A percentile compares a stretch with the other conserved stretches of the same genome.
Conservation (phyloP, 2,888 invertebrate species). For the Noctua janthina region DNA sequence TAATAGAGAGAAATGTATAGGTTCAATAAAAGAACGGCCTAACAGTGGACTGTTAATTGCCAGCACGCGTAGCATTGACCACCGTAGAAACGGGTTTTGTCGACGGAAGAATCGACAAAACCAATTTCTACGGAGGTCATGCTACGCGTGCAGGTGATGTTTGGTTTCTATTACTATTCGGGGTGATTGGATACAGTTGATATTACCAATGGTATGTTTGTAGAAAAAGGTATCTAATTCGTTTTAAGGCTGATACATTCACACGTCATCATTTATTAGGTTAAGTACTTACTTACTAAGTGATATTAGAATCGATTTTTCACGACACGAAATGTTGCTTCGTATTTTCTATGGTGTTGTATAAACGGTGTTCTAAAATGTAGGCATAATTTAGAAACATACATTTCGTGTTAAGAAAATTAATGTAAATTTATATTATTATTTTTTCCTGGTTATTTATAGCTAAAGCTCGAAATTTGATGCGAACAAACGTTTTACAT, state of each 20-base stretch:
- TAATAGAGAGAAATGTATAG: background rate
- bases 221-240: background rate
- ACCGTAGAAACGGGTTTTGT: too few relatives aligned
- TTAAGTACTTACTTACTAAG: conserved; percentile 6
- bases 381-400: background rate
- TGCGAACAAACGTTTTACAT: background rate
- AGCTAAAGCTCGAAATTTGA: background rate
- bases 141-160: background rate
- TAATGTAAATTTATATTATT: background rate
- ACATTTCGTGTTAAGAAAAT: background rate
- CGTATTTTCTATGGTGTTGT: background rate
- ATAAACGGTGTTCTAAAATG: background rate
- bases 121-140: too few relatives aligned
- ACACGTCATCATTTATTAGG: conserved; percentile 5
- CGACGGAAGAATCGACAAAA: too few relatives aligned
- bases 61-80: too few relatives aligned
- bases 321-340: conserved; percentile 19
- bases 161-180: background rate
- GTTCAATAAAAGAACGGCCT: background rate
- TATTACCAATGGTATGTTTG: background rate
- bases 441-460: background rate
- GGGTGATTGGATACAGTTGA: background rate
- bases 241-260: background rate
- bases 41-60: background rate
- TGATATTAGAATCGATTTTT: conserved; percentile 30